phyloP scores from a whole-genome alignment of 2,888 invertebrate species.

The Cybosia mesomella region DNA sequence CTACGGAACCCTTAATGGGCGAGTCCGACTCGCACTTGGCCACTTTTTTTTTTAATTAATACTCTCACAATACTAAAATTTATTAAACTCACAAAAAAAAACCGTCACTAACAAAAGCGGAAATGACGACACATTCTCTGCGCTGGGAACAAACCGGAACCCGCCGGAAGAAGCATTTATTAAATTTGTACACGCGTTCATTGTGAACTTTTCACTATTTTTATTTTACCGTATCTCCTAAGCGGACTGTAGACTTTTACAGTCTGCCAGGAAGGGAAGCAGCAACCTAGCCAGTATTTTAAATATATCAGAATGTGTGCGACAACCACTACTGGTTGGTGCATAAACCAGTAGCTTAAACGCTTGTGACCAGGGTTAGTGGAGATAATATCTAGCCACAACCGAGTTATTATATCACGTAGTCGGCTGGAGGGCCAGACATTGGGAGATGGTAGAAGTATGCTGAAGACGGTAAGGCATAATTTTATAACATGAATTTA shows the following conservation, averaged over 20 bases:
- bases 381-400: neutral
- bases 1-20: no score
- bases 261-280: neutral
- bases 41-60: neutral
- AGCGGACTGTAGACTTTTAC: neutral
- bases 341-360: neutral
- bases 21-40: no score
- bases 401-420: neutral
- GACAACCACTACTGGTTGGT: neutral
- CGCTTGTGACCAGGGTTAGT: neutral
- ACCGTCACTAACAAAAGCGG: conserved; percentile 47
- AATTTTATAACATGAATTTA: neutral
- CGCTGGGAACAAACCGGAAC: conserved; percentile 21
- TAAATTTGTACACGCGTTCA: conserved; percentile 11
- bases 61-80: neutral
- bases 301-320: neutral
- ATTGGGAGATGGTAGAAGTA: neutral
- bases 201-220: conserved; percentile 3
- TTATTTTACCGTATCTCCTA: neutral
- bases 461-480: neutral
- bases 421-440: neutral
- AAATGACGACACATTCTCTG: conserved; percentile 37
- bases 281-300: neutral
- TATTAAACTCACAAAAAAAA: conserved; percentile 32
- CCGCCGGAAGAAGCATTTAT: conserved; percentile 30